Base-by-base conservation (phyloP, 2,797 vertebrate genomes). In the Alauda arvensis region DNA sequence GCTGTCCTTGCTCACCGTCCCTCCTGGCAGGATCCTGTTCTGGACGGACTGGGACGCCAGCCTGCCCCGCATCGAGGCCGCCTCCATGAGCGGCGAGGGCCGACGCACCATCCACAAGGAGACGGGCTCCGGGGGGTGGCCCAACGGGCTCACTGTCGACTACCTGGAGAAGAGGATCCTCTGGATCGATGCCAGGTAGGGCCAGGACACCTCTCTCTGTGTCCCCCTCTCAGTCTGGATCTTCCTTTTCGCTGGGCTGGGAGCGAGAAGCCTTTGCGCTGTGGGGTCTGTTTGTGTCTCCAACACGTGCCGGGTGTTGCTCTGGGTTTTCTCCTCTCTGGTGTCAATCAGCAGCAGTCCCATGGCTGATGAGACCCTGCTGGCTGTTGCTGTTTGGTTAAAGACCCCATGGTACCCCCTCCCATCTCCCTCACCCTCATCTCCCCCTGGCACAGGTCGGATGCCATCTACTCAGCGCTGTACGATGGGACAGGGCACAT, bases 11-110 rank as follows among this genome's bases (percentile, higher is more conserved):
- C 55, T 60, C 4, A 10, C 70, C 29, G 34, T 39, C 26, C 61
- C 75, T 46, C 18, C 74, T 24, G 79, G 2, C 83, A 99, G 99
- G 71, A 99, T 99, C 93, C 97, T 99, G 10, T 99, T 99, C 95
- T 99, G 99, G 99, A 99, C 99, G 0, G 99, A 99, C 95, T 99
- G 99, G 99, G 99, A 99, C 1, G 99, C 99, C 76, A 99, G 97
- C 91, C 94, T 98, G 83, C 99, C 99, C 67, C 97, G 99, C 84
- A 99, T 99, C 2, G 99, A 99, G 95, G 99, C 98, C 0, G 98
- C 99, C 8, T 99, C 99, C 75, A 99, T 99, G 99, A 99, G 99
- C 0, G 99, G 99, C 0, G 98, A 95, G 3, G 98, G 98, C 21
- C 98, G 99, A 34, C 98, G 98, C 23, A 99, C 98, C 75, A 99